These are phyloP conservation scores for Drosophila vallismaia DNA, from an alignment of 2,888 invertebrate genomes.

Conservation along the genomic window DNA sequence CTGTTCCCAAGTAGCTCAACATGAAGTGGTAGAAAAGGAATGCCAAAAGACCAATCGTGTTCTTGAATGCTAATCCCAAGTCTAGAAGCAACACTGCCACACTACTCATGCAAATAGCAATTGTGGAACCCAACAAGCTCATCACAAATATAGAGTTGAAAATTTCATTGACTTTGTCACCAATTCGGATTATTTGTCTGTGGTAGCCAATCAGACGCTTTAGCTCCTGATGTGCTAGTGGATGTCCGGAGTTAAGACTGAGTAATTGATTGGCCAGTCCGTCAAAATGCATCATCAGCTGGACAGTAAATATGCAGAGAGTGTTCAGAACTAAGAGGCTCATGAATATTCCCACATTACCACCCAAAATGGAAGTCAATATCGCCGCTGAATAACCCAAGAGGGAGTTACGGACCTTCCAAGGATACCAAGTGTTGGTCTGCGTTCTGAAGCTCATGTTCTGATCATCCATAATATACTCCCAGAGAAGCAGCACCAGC, in stretches of 20 bases:
- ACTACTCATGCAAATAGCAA: constrained; percentile 79
- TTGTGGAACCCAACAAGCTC: constrained; percentile 72
- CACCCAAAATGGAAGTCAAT: constrained; percentile 53
- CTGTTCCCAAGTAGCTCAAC: constrained; percentile 75
- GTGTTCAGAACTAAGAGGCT: constrained; percentile 64
- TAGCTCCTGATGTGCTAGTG: constrained; percentile 53
- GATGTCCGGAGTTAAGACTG: constrained; percentile 47
- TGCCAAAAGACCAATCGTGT: constrained; percentile 66
- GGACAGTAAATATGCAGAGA: constrained; percentile 68
- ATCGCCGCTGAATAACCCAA: constrained; percentile 34
- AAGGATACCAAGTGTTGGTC: constrained; percentile 82
- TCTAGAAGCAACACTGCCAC: constrained; percentile 73
- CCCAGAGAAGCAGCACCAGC: constrained; percentile 58
- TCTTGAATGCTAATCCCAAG: constrained; percentile 57
- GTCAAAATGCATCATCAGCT: constrained; percentile 72
- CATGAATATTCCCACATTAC: constrained; percentile 44
- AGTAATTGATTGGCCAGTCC: constrained; percentile 59
- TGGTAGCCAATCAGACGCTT: constrained; percentile 66
- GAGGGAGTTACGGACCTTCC: constrained; percentile 58
- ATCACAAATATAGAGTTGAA: constrained; percentile 72
- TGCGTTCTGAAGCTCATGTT: constrained; percentile 64
- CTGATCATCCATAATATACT: constrained; percentile 42
- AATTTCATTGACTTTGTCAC: constrained; percentile 62
- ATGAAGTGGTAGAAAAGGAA: constrained; percentile 71
- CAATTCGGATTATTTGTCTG: constrained; percentile 58